Evolutionary conservation across 2,888 invertebrate species (phyloP).

Genomic region (Harpalus rufipes): DNA sequence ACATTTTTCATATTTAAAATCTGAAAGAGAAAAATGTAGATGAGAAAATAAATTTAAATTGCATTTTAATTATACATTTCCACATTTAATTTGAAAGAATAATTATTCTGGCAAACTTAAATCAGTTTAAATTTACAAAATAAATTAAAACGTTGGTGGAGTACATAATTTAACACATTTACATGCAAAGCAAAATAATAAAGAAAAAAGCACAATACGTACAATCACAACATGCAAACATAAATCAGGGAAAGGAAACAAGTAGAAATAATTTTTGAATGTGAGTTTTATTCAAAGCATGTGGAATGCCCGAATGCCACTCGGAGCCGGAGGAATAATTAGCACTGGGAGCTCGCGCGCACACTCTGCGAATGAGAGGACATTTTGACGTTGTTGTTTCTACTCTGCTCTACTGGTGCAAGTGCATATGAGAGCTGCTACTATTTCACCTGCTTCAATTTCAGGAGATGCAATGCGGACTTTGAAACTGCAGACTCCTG

Average conservation of each 20-base stretch:
- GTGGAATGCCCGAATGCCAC: background rate
- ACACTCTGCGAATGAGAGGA: background rate
- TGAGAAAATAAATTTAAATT: slow-evolving; percentile 24
- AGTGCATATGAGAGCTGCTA: background rate
- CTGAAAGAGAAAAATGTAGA: background rate
- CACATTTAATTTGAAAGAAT: slow-evolving; percentile 26
- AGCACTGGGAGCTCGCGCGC: background rate
- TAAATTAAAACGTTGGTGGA: slow-evolving; percentile 31
- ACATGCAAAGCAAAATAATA: slow-evolving; percentile 31
- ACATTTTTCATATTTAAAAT: background rate
- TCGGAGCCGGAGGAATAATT: background rate
- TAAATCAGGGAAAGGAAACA: slow-evolving; percentile 52
- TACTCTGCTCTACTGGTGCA: background rate
- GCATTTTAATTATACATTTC: slow-evolving; percentile 33
- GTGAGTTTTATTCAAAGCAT: slow-evolving; percentile 53
- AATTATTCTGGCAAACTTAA: slow-evolving; percentile 25
- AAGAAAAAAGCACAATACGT: slow-evolving; percentile 21
- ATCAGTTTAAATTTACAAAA: slow-evolving; percentile 22
- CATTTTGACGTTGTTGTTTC: background rate
- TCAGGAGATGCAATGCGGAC: background rate
- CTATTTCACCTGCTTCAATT: background rate
- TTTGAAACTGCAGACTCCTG: no score
- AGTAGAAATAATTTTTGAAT: slow-evolving; percentile 61
- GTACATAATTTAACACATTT: slow-evolving; percentile 37
- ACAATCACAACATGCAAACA: slow-evolving; percentile 42